These are phyloP conservation scores for Danio albolineatus DNA, from an alignment of 2,797 vertebrate genomes.

Conservation along the genomic window DNA sequence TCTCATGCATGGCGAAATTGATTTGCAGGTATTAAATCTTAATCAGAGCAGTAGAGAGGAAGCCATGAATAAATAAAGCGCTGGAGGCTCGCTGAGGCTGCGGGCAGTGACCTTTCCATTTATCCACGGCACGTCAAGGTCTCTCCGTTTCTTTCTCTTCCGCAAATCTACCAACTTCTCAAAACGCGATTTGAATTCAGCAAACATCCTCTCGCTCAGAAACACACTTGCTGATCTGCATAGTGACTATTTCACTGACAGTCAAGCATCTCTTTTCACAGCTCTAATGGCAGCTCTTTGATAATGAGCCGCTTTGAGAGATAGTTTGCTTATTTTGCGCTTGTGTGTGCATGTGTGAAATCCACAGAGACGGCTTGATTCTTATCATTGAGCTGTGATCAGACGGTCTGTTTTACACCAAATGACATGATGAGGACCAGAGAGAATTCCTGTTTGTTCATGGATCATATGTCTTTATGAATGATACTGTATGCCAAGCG, in stretches of 20 bases:
- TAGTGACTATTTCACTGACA: constrained; percentile 41
- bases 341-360: constrained; percentile 31
- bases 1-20: constrained; percentile 62
- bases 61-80: constrained; percentile 67
- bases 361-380: constrained; percentile 32
- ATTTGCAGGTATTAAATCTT: constrained; percentile 67
- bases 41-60: constrained; percentile 50
- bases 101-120: constrained; percentile 68
- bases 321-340: constrained; percentile 40
- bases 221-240: constrained; percentile 31
- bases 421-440: constrained; percentile 44
- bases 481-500: constrained; percentile 52
- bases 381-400: constrained; percentile 54
- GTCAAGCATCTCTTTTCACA: constrained; percentile 38
- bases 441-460: constrained; percentile 51
- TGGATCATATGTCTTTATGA: constrained; percentile 57
- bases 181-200: constrained; percentile 15
- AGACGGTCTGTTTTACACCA: constrained; percentile 41
- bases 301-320: constrained; percentile 48
- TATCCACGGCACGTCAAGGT: constrained; percentile 71
- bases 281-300: constrained; percentile 47
- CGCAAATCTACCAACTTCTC: constrained; percentile 26
- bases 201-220: background rate
- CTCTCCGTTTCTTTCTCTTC: constrained; percentile 31
- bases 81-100: constrained; percentile 61